Evolutionary conservation across 2,113 vertebrate species (phyloP).

Genomic region (Oryzias woworae): DNA sequence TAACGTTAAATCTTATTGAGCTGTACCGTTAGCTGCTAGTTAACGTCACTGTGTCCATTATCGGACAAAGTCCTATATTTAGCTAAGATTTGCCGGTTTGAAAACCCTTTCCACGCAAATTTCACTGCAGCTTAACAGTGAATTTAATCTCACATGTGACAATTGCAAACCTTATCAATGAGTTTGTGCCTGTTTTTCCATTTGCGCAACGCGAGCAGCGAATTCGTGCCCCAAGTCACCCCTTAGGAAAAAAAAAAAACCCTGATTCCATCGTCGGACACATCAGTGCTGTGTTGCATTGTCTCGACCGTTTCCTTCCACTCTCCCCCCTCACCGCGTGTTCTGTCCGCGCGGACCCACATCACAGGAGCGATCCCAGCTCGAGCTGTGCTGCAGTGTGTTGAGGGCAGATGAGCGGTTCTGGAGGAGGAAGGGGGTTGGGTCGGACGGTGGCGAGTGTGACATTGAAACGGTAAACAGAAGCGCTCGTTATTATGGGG

Average conservation of each 20-base stretch:
- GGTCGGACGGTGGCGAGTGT: neutral
- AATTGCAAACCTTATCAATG: neutral
- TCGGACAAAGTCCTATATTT: conserved; percentile 43
- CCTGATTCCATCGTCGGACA: conserved; percentile 45
- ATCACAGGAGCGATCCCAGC: neutral
- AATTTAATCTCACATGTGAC: neutral
- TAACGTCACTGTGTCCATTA: conserved; percentile 43
- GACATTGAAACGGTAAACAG: neutral
- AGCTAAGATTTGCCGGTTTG: conserved; percentile 10
- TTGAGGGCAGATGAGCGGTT: neutral
- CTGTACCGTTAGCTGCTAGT: conserved; percentile 59
- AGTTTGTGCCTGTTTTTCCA: neutral
- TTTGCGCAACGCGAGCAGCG: neutral
- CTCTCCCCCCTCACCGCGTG: neutral
- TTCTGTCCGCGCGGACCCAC: neutral
- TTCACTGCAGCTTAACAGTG: neutral
- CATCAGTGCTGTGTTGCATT: conserved; percentile 9
- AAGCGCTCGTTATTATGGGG: neutral
- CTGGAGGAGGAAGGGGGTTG: neutral
- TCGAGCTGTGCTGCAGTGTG: neutral
- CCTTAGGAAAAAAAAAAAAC: neutral
- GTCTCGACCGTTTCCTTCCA: conserved; percentile 4
- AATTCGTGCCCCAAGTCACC: conserved; percentile 42
- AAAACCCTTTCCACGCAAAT: neutral
- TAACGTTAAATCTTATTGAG: conserved; percentile 11